Evolutionary conservation across 2,797 vertebrate species (phyloP), one percentile per base, ranked within the genome.

Genomic region (Spea hammondii): DNA sequence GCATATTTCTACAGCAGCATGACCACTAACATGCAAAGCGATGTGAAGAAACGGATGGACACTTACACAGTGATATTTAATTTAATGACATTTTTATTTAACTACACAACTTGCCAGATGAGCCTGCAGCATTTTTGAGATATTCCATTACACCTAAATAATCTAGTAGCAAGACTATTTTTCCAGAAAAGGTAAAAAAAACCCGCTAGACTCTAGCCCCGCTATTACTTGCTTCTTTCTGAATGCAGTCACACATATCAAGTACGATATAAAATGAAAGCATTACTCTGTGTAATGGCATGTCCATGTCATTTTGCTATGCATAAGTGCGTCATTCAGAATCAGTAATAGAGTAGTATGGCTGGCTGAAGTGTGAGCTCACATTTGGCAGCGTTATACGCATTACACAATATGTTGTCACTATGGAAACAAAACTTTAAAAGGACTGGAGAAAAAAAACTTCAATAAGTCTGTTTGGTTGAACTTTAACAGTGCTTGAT

Each of bases 391-490:
- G 13, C n/a, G 32, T 48, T 45, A 54, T 32, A 13, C 17, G 66
- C 47, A 59, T 73, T 77, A 73, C 54, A 73, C 73, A 79, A 73
- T n/a, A 68, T 55, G 7, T 73, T 82, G 70, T 69, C 77, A n/a
- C 74, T 57, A 73, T 49, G 57, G 79, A 82, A 82, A 77, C 74
- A 82, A 68, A 82, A 77, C 60, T 66, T 71, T 11, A 73, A 45
- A 4, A 66, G 47, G 47, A 72, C 66, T 32, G 47, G 74, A 47
- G 51, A 72, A 65, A 57, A 68, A 9, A 69, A 17, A 77, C 8
- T 70, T 69, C 32, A 32, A 75, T 72, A 72, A 67, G 46, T 13
- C 65, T 65, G 47, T 48, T 62, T 77, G 48, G 55, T 70, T 50
- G 60, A 77, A 57, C 47, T 46, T 46, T 70, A 51, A 76, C 60